Evolutionary conservation across 2,113 vertebrate species (phyloP), one percentile per base, ranked within the genome.

Genomic region (Hucho hucho): DNA sequence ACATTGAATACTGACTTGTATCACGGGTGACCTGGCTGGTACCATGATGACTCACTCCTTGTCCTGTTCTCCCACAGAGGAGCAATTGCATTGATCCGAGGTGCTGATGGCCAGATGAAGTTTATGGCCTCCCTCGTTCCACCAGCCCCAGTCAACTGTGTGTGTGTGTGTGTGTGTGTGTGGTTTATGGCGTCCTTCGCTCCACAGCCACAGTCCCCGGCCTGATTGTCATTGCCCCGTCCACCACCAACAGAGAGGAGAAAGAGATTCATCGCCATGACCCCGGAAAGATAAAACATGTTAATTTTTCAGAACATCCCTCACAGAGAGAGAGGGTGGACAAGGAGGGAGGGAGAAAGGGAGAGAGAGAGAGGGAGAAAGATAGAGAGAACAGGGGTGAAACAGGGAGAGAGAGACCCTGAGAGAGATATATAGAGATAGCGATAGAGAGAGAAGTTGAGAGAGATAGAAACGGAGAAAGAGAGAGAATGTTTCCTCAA

Each of bases 31-130:
- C 37, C 37, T 43, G 37, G 0, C 53, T 56, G 9, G 53, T 56
- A 16, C 53, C 13, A 16, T 56, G 53, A 56, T 56, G 53, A 56
- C 14, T 7, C 53, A 20, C 53, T 56, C 53, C 53, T 18, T 56
- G 4, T 18, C 53, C 18, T 2, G 20, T 56, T 56, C 53, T 78
- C 37, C 37, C 37, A 43, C 37, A 43, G 37, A 11, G 73, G 76
- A 80, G 12, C 2, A 69, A 82, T 73, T 58, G 73, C 69, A 80
- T 79, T 76, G 79, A 87, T 82, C 70, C 20, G 61, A 79, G 77
- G 69, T 4, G 13, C 67, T 84, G 82, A 78, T 83, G 80, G 80
- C 75, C 69, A 6, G 66, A 43, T 16, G 22, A 79, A 64, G 87
- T 85, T 89, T 89, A 88, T 71, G 9, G 63, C 79, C 18, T 4